Evolutionary conservation across 1,140 invertebrate genomes (phyloP).

Genomic region (Drosophila oshimai): DNA sequence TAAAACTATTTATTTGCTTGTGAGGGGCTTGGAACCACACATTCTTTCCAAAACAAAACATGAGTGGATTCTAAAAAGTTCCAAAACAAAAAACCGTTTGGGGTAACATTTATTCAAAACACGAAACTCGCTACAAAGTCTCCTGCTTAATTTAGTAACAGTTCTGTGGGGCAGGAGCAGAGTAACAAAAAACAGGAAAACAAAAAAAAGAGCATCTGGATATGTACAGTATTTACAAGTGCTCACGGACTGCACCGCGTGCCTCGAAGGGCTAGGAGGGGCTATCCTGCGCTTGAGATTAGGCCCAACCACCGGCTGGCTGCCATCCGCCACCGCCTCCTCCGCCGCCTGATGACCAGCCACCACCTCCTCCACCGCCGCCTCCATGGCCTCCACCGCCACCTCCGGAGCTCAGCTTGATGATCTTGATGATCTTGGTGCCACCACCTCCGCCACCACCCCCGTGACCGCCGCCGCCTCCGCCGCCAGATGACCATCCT

Average conservation of each 20-base stretch:
- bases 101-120: slow-evolving; percentile 11
- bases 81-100: not conserved
- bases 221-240: slow-evolving; percentile 74
- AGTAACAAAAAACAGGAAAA: slow-evolving; percentile 20
- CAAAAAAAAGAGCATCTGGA: slow-evolving; percentile 4
- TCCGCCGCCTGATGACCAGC: slow-evolving; percentile 10
- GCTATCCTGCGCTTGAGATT: not conserved
- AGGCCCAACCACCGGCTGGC: slow-evolving; percentile 76
- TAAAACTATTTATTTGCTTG: too few relatives aligned
- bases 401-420: slow-evolving; percentile 33
- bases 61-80: too few relatives aligned
- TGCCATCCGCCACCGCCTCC: slow-evolving; percentile 72
- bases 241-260: not conserved
- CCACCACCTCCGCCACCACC: slow-evolving; percentile 33
- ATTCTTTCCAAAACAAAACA: too few relatives aligned
- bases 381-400: slow-evolving; percentile 48
- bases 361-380: slow-evolving; percentile 30
- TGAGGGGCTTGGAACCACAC: not conserved
- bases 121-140: slow-evolving; percentile 1
- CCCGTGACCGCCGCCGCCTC: slow-evolving; percentile 33
- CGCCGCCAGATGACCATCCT: slow-evolving; percentile 47
- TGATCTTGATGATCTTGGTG: slow-evolving; percentile 57
- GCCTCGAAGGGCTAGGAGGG: not conserved
- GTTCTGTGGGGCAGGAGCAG: not conserved
- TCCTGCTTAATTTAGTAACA: slow-evolving; percentile 1